These are phyloP conservation scores for Drosophila subpulchrella DNA, from an alignment of 1,140 invertebrate species.

Conservation along the genomic window DNA sequence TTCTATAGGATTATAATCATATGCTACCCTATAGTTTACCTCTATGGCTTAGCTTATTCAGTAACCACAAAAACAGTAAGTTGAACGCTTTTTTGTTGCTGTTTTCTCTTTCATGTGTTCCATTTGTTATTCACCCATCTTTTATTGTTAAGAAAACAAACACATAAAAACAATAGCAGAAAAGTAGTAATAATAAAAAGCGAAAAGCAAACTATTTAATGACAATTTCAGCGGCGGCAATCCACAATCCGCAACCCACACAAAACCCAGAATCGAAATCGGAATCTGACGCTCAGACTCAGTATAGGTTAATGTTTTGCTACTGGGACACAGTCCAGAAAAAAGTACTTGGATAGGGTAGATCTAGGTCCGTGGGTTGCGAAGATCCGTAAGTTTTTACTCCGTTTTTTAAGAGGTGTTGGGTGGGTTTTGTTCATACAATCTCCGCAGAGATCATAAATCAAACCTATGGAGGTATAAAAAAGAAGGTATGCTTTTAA, in stretches of 20 bases:
- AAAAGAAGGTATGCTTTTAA: too few relatives aligned
- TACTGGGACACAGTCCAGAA: constrained; percentile 56
- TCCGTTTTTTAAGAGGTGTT: too few relatives aligned
- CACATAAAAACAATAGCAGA: constrained; percentile 27
- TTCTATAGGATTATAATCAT: too few relatives aligned
- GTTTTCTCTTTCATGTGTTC: constrained; percentile 20
- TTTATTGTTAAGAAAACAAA: constrained; percentile 66
- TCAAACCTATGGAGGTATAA: too few relatives aligned
- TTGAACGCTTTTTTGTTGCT: constrained; percentile 51
- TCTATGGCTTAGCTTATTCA: constrained; percentile 10
- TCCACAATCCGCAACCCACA: constrained; percentile 14
- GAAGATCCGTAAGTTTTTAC: background rate
- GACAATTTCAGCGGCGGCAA: constrained; percentile 19
- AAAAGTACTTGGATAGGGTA: constrained; percentile 25
- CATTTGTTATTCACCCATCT: constrained; percentile 43
- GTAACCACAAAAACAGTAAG: constrained; percentile 53
- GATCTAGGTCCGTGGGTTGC: background rate
- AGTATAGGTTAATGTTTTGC: constrained; percentile 67
- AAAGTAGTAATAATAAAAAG: constrained; percentile 37
- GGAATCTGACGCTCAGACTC: constrained; percentile 41
- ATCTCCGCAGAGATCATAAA: too few relatives aligned
- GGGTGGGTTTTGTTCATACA: too few relatives aligned
- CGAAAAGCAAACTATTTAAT: constrained; percentile 61
- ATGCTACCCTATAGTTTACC: constrained; percentile 7
- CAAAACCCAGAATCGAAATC: constrained; percentile 25